phyloP scores from a whole-genome alignment of 2,113 vertebrate species.

The Chamaea fasciata region DNA sequence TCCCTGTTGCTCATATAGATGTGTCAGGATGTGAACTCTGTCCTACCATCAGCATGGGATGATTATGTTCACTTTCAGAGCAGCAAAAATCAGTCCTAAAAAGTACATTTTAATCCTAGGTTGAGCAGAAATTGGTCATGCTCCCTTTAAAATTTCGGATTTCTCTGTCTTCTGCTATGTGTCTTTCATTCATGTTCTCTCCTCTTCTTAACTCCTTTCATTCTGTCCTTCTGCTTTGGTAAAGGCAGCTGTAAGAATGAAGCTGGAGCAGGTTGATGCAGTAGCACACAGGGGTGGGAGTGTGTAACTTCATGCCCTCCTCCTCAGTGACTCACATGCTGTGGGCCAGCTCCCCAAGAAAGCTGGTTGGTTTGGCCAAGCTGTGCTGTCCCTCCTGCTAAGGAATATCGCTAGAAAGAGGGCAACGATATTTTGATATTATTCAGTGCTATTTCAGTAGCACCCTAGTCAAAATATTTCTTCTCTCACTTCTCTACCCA shows the following conservation, averaged over 20 bases:
- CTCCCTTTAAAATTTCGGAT: not conserved
- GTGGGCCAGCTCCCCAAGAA: not conserved
- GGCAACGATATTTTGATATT: not conserved
- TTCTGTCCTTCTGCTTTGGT: not conserved
- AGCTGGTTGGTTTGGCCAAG: not conserved
- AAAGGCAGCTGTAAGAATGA: not conserved
- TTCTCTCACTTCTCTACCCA: not conserved
- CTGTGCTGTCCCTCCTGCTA: not conserved
- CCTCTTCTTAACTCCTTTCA: not conserved
- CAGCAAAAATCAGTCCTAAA: not conserved
- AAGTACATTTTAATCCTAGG: not conserved
- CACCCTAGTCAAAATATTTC: not conserved
- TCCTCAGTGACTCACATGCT: not conserved
- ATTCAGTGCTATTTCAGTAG: not conserved
- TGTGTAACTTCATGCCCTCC: not conserved
- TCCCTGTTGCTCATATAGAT: not conserved
- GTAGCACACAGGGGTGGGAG: fast-evolving
- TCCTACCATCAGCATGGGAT: not conserved
- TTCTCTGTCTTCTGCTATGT: not conserved
- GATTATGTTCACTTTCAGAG: not conserved
- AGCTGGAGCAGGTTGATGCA: not conserved
- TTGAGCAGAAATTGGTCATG: not conserved
- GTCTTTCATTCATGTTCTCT: not conserved
- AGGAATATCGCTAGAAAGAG: not conserved
- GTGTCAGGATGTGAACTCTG: not conserved